phyloP scores from a whole-genome alignment of 2,888 invertebrate genomes.

The Epistrophe grossulariae region DNA sequence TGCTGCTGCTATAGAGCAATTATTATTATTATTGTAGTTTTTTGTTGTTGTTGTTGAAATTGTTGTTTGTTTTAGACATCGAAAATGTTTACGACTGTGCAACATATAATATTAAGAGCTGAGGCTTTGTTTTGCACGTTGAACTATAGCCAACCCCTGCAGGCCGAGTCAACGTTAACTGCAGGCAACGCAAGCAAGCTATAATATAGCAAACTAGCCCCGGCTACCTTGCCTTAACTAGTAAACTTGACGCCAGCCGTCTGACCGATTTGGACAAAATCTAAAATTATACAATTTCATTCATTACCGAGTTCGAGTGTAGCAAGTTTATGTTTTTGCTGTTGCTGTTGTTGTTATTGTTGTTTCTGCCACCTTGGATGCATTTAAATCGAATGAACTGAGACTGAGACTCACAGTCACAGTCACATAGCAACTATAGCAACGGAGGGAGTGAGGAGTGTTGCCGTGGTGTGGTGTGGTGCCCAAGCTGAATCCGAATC shows the following conservation, averaged over 20 bases:
- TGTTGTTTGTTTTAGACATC: conserved; percentile 21
- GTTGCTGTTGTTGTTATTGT: conserved; percentile 34
- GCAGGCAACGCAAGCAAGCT: conserved; percentile 10
- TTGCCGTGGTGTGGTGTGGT: conserved; percentile 17
- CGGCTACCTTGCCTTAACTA: conserved; percentile 73
- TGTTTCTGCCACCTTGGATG: conserved; percentile 63
- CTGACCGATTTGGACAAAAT: conserved; percentile 76
- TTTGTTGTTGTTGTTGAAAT: conserved; percentile 34
- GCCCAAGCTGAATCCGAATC: neutral
- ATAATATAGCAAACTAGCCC: conserved; percentile 32
- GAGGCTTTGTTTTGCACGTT: conserved; percentile 54
- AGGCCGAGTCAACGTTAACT: neutral
- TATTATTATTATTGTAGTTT: conserved; percentile 31
- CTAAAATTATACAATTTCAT: conserved; percentile 72
- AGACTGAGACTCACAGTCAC: neutral
- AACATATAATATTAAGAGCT: conserved; percentile 16
- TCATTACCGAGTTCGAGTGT: conserved; percentile 59
- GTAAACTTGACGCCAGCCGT: conserved; percentile 75
- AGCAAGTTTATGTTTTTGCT: conserved; percentile 1
- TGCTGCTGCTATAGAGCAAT: conserved; percentile 23
- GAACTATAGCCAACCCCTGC: conserved; percentile 25
- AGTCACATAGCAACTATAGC: no score
- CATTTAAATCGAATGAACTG: conserved; percentile 70
- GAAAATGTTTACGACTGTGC: conserved; percentile 42
- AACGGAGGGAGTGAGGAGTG: conserved; percentile 4